phyloP scores from a whole-genome alignment of 37 sponge, comb jelly and placozoan species.

The Petrosia ficiformis region DNA sequence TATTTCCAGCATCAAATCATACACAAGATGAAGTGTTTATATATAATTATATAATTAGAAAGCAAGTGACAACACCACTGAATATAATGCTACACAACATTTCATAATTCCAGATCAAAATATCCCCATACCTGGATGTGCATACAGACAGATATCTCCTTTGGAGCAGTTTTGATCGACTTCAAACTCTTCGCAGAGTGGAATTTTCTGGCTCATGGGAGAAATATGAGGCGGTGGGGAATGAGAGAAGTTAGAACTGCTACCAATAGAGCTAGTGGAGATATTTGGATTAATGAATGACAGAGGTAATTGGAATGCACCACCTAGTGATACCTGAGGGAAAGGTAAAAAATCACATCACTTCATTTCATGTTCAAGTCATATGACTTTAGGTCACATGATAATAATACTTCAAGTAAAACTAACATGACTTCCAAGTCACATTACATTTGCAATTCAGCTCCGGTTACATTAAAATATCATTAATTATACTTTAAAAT shows the following conservation, averaged over 20 bases:
- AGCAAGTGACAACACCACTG: not conserved
- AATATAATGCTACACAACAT: not conserved
- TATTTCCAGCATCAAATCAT: no score
- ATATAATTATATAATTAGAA: not conserved
- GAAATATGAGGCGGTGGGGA: not conserved
- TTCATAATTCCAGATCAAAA: no score
- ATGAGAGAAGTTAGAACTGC: not conserved
- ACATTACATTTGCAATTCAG: no score
- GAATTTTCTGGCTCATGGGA: not conserved
- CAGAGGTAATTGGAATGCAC: not conserved
- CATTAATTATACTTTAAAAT: no score
- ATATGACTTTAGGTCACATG: no score
- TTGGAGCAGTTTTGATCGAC: not conserved
- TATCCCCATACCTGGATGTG: constrained; percentile 77
- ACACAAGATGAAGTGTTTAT: not conserved
- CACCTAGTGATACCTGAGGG: not conserved
- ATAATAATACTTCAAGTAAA: no score
- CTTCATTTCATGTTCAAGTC: not conserved
- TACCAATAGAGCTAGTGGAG: not conserved
- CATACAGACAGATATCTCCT: constrained; percentile 48
- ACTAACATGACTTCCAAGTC: no score
- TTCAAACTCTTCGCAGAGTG: not conserved
- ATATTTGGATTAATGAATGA: no score
- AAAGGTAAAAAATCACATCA: not conserved
- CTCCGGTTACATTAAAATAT: no score